These are phyloP conservation scores for Antechinus stuartii DNA, from an alignment of 2,113 vertebrate genomes.

Conservation along the genomic window DNA sequence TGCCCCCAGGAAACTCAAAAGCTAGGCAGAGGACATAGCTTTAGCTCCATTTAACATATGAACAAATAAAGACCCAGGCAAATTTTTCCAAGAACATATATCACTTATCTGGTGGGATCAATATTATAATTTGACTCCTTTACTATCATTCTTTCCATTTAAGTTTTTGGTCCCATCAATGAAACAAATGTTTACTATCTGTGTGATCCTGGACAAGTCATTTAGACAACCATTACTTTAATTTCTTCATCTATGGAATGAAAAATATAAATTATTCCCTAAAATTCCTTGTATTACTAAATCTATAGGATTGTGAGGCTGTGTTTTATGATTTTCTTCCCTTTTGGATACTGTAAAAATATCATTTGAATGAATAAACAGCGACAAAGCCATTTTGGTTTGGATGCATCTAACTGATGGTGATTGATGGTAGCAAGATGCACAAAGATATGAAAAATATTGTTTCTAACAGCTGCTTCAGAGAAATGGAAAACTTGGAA, in stretches of 20 bases:
- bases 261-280: not conserved
- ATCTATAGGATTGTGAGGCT: not conserved
- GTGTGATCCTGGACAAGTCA: not conserved
- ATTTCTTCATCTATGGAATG: not conserved
- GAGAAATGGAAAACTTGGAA: not conserved
- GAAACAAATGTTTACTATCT: not conserved
- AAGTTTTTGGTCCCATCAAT: not conserved
- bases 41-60: not conserved
- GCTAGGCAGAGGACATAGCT: not conserved
- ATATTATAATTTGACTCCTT: not conserved
- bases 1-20: not conserved
- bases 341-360: not conserved
- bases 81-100: not conserved
- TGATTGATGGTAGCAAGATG: not conserved
- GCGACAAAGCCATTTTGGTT: not conserved
- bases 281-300: not conserved
- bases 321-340: not conserved
- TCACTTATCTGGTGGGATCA: not conserved
- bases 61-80: not conserved
- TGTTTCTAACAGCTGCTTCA: not conserved
- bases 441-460: not conserved
- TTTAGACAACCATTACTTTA: not conserved
- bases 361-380: not conserved
- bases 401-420: not conserved
- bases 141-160: not conserved